Percentiles rank a stretch among this genome's conserved stretches.
Evolutionary conservation across 2,113 vertebrate species (phyloP).

Genomic region (Eurystomus gularis): DNA sequence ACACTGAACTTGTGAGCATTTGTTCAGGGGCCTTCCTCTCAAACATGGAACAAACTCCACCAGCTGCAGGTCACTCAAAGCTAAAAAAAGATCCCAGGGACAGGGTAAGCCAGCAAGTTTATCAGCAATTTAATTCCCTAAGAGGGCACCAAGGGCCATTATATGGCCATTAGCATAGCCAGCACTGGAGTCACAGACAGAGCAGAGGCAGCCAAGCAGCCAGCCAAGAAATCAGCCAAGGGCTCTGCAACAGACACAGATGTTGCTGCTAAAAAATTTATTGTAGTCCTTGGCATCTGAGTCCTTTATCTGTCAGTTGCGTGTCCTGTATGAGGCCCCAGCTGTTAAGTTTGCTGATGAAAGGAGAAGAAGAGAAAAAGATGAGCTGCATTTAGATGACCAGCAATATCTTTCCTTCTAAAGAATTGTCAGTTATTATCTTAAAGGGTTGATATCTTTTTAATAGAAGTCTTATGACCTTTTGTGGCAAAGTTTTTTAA

Average conservation of each 20-base stretch:
- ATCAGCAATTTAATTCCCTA: slow-evolving; percentile 38
- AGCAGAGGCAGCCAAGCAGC: slow-evolving; percentile 27
- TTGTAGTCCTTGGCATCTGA: slow-evolving; percentile 57
- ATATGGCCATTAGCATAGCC: slow-evolving; percentile 27
- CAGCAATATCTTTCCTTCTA: neutral
- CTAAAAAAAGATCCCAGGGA: neutral
- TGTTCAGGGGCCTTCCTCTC: neutral
- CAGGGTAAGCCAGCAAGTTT: neutral
- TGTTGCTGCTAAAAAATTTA: slow-evolving; percentile 75
- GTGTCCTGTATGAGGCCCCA: slow-evolving; percentile 23
- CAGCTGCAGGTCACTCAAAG: slow-evolving; percentile 4
- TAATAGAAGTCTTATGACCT: neutral
- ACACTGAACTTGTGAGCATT: neutral
- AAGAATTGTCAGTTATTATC: neutral
- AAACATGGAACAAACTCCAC: slow-evolving; percentile 23
- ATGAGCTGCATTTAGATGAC: neutral
- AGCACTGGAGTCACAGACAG: slow-evolving; percentile 1
- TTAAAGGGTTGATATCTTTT: neutral
- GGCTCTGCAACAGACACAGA: slow-evolving; percentile 70
- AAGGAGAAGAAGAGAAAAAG: neutral
- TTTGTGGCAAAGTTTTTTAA: neutral
- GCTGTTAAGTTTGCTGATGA: slow-evolving; percentile 32
- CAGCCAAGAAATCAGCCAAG: slow-evolving; percentile 62
- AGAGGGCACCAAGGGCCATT: slow-evolving; percentile 8
- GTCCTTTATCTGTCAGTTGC: slow-evolving; percentile 55